phyloP scores from a whole-genome alignment of 2,888 invertebrate species.

The Myopa tessellatipennis region DNA sequence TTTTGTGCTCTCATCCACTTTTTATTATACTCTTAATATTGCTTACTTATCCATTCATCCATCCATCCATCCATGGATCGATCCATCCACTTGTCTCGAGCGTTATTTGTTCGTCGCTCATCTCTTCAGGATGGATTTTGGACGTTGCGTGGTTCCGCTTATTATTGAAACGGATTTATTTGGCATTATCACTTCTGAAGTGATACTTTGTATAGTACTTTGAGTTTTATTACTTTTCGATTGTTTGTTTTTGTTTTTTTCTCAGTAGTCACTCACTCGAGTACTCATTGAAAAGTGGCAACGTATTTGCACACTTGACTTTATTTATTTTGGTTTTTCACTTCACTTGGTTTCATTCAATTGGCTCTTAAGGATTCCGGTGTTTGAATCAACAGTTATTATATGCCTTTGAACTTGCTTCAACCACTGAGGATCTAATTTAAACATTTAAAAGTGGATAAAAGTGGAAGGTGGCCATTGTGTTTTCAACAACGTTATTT shows the following conservation, averaged over 20 bases:
- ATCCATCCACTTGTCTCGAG: constrained; percentile 28
- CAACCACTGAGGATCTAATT: too few relatives aligned
- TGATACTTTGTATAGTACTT: constrained; percentile 45
- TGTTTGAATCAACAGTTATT: constrained; percentile 18
- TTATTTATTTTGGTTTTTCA: constrained; percentile 18
- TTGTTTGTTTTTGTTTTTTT: constrained; percentile 14
- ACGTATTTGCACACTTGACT: constrained; percentile 54
- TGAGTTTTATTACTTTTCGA: constrained; percentile 28
- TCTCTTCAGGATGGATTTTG: constrained; percentile 27
- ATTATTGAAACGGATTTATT: constrained; percentile 47
- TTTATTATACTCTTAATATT: neutral
- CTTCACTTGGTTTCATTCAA: constrained; percentile 5
- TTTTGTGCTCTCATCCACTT: constrained; percentile 17
- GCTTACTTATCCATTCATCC: constrained; percentile 8
- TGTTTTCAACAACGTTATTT: too few relatives aligned
- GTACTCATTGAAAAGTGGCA: constrained; percentile 30
- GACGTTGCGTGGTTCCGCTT: constrained; percentile 5
- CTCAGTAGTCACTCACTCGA: neutral
- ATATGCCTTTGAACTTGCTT: neutral
- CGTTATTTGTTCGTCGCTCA: constrained; percentile 20
- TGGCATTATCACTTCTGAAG: constrained; percentile 50
- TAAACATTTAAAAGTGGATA: too few relatives aligned
- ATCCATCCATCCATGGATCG: neutral
- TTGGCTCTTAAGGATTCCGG: constrained; percentile 21
- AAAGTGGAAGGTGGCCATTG: too few relatives aligned